Conservation (phyloP, 2,888 invertebrate genomes). For the Ectemnius continuus region DNA sequence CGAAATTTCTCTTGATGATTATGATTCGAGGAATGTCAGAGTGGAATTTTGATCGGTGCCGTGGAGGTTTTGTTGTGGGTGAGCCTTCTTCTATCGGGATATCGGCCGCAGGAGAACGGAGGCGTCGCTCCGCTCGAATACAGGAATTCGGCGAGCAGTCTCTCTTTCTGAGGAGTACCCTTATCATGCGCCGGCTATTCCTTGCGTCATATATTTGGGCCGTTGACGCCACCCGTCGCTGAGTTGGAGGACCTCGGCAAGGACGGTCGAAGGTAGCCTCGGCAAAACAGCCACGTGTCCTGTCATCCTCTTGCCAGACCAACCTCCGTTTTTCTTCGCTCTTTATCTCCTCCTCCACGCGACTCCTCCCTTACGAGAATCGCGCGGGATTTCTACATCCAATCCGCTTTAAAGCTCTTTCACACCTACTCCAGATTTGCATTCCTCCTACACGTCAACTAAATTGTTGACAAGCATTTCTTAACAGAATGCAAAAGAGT, state of each 20-base stretch:
- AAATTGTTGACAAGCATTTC: background rate
- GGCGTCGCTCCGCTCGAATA: constrained; percentile 21
- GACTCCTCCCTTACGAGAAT: constrained; percentile 1
- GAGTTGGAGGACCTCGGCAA: constrained; percentile 74
- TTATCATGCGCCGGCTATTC: constrained; percentile 44
- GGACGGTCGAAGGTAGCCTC: constrained; percentile 61
- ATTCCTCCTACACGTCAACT: background rate
- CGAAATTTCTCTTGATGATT: constrained; percentile 14
- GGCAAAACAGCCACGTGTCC: constrained; percentile 45
- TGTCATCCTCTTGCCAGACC: constrained; percentile 3
- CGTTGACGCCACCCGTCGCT: constrained; percentile 65
- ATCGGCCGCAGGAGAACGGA: constrained; percentile 13
- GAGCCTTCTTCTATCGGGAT: background rate
- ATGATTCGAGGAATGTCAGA: constrained; percentile 35
- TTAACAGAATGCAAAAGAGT: too few relatives aligned
- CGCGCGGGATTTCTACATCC: constrained; percentile 19
- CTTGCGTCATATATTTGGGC: constrained; percentile 74
- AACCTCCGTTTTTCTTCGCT: constrained; percentile 17
- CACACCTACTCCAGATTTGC: background rate
- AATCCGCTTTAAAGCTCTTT: background rate
- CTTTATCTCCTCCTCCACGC: constrained; percentile 12
- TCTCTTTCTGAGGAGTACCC: constrained; percentile 38
- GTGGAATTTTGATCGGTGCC: constrained; percentile 5
- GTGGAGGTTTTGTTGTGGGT: constrained; percentile 22
- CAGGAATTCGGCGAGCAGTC: constrained; percentile 53